Conservation (phyloP, 2,888 invertebrate genomes). For the Leucophora obtusa region DNA sequence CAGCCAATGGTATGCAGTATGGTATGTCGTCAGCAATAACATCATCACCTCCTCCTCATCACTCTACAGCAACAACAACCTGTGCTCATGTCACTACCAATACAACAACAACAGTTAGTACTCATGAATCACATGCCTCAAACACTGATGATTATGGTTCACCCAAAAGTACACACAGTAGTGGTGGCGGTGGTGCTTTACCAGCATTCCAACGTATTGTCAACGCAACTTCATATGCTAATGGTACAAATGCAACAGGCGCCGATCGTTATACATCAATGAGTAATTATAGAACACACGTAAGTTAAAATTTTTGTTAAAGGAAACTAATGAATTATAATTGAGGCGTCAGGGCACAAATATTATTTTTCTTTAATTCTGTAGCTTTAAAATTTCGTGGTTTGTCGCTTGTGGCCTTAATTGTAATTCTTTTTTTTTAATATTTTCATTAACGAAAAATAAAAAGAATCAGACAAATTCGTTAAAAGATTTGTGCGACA, state of each 20-base stretch:
- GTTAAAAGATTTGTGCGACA: too few relatives aligned
- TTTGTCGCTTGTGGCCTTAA: too few relatives aligned
- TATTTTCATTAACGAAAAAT: too few relatives aligned
- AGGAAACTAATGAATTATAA: neutral
- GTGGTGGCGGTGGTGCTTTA: constrained; percentile 71
- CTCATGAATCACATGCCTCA: constrained; percentile 60
- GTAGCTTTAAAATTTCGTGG: too few relatives aligned
- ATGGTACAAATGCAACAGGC: constrained; percentile 64
- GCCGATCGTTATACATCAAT: constrained; percentile 74
- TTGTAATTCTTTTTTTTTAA: too few relatives aligned
- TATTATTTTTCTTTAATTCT: too few relatives aligned
- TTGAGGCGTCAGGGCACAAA: neutral
- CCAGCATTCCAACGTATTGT: constrained; percentile 77
- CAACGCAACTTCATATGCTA: constrained; percentile 58
- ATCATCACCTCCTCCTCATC: constrained; percentile 68
- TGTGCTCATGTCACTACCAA: constrained; percentile 11
- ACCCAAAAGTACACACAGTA: constrained; percentile 73
- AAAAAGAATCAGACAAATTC: too few relatives aligned
- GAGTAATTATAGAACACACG: constrained; percentile 75
- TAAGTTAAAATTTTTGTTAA: constrained; percentile 66
- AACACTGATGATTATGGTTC: constrained; percentile 75
- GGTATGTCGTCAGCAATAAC: constrained; percentile 74
- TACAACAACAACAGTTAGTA: constrained; percentile 63
- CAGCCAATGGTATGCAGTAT: constrained; percentile 70
- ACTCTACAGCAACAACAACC: constrained; percentile 65